Evolutionary conservation across 37 sponge, comb jelly and placozoan genomes (phyloP), one percentile per base, ranked within the genome.

Genomic region (Oscarella lobularis): DNA sequence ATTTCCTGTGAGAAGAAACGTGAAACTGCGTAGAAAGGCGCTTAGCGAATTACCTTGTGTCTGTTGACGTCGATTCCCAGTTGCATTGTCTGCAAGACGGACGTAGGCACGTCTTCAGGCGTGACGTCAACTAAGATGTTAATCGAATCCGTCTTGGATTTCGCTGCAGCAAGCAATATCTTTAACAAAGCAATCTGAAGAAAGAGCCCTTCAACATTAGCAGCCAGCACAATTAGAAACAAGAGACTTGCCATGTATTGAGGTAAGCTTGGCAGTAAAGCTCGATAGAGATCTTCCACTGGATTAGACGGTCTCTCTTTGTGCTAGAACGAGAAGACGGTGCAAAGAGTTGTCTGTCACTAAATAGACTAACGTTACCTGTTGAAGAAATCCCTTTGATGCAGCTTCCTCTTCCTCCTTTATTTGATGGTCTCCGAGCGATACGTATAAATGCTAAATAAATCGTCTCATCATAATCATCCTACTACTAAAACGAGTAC

Each of bases 41-140:
- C 60, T 67, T 30, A 34, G 66, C 32, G n/a, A 39, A 27, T 74
- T 9, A 74, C 75, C 66, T 91, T 95, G 83, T 95, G 92, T n/a
- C 96, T 39, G 78, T 88, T 81, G 34, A 92, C 79, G 75, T 96
- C 98, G 33, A 90, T 34, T 9, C 87, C 75, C 41, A 87, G 60
- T 39, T 83, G 82, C 66, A 81, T 79, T 14, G 92, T 76, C 60
- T 90, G 86, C 2, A 78, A 60, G 29, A 81, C 81, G 37, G 81
- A 84, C 6, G 88, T 38, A 2, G 89, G 92, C 3, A 82, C 70
- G 37, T 91, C 96, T 0, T 85, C 83, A 2, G 90, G 90, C 14
- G 89, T 41, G 2, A 96, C 93, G 73, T 92, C 93, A 6, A 89
- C 86, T 67, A 92, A 76, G 66, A 96, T 91, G 69, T 96, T 96